A percentile compares a stretch with the other conserved stretches of the same genome.
phyloP scores from a whole-genome alignment of 1,140 invertebrate genomes.

The Caligus rogercresseyi region DNA sequence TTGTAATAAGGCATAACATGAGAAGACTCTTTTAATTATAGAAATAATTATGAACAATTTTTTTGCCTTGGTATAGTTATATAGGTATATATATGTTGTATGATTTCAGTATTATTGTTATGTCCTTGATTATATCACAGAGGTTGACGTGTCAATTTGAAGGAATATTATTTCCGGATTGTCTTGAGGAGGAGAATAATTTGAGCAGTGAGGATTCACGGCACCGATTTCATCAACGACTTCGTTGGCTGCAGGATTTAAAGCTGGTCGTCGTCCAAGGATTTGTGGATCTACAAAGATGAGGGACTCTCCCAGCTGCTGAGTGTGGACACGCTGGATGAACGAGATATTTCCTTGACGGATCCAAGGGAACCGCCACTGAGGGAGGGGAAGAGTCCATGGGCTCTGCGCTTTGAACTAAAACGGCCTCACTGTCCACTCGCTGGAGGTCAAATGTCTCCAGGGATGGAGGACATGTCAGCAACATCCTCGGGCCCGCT shows the following conservation, averaged over 20 bases:
- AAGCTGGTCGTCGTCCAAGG: not conserved
- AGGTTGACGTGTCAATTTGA: conserved; percentile 10
- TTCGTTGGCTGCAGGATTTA: not conserved
- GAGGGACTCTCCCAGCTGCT: not conserved
- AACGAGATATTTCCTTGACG: not conserved
- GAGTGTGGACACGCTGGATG: not conserved
- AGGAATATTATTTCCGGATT: not conserved
- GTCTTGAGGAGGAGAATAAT: not conserved
- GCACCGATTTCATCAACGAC: not conserved
- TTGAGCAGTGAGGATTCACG: not conserved
- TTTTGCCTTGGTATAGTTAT: no score
- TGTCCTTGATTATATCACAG: conserved; percentile 13
- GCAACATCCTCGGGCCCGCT: not conserved
- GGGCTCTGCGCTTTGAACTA: conserved; percentile 7
- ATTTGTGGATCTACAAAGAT: not conserved
- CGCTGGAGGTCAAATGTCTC: not conserved
- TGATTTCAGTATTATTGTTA: no score
- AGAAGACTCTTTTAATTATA: no score
- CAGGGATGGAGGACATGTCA: not conserved
- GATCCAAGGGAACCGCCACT: not conserved
- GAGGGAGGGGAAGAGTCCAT: not conserved
- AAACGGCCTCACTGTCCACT: conserved; percentile 9
- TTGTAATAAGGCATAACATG: no score
- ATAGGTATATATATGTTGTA: no score
- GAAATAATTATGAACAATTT: no score